A percentile compares a stretch with the other conserved stretches of the same genome.
These are phyloP conservation scores for Camponotus vicinus DNA, from an alignment of 1,140 invertebrate genomes.

Conservation along the genomic window DNA sequence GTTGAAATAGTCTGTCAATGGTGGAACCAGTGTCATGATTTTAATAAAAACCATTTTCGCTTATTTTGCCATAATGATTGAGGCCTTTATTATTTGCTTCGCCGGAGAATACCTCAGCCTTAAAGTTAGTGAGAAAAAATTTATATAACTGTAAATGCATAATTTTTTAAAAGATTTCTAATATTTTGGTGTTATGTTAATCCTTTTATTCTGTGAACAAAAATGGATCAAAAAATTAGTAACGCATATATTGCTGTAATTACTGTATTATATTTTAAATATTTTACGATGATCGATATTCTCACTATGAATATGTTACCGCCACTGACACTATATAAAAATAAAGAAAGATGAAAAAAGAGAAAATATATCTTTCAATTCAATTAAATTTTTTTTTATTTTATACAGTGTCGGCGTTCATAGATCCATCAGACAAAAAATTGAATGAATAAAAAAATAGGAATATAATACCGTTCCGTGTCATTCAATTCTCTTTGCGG, in stretches of 20 bases:
- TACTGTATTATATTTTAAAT: not conserved
- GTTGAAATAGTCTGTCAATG: conserved; percentile 9
- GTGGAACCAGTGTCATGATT: not conserved
- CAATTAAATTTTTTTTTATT: no score
- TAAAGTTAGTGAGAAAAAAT: conserved; percentile 15
- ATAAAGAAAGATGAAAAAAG: not conserved
- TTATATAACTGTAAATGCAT: not conserved
- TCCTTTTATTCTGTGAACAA: not conserved
- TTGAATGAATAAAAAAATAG: no score
- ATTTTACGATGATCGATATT: not conserved
- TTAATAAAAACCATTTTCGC: not conserved
- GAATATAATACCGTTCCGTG: not conserved
- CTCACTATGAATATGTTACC: not conserved
- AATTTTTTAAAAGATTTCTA: not conserved
- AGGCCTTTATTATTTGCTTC: conserved; percentile 55
- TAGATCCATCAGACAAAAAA: no score
- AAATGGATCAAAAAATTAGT: not conserved
- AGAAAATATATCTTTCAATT: no score
- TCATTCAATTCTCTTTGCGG: not conserved
- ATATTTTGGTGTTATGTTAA: not conserved
- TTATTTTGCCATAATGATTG: conserved; percentile 21
- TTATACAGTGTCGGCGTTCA: no score
- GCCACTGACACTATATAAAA: no score
- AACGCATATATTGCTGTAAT: not conserved
- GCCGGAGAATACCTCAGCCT: conserved; percentile 47